Evolutionary conservation across 2,113 vertebrate species (phyloP).

Genomic region (Microcebus murinus): DNA sequence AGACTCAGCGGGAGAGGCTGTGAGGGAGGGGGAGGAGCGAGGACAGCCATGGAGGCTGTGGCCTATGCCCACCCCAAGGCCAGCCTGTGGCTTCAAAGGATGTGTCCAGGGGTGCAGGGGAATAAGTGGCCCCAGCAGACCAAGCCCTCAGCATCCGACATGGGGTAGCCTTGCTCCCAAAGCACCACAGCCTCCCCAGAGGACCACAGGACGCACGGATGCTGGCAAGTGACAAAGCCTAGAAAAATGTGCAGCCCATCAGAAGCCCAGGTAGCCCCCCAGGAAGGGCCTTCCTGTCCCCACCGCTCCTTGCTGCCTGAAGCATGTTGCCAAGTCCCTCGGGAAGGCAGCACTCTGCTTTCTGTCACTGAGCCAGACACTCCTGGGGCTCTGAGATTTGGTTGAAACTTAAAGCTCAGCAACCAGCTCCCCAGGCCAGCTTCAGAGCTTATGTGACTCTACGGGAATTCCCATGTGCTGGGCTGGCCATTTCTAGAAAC

Average conservation of each 20-base stretch:
- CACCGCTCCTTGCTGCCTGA: neutral
- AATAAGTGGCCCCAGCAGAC: neutral
- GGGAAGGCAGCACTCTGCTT: neutral
- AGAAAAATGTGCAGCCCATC: neutral
- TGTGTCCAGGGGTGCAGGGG: neutral
- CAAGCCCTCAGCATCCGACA: neutral
- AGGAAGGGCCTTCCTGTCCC: neutral
- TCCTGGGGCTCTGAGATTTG: neutral
- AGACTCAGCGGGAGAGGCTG: neutral
- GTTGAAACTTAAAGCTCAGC: neutral
- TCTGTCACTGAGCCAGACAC: neutral
- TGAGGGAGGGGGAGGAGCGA: neutral
- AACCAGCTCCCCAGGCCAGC: neutral
- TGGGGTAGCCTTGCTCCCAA: neutral
- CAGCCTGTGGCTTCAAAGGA: neutral
- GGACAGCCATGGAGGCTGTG: neutral
- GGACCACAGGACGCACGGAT: fast-evolving
- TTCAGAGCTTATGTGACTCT: neutral
- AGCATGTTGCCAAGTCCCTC: neutral
- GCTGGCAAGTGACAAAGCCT: neutral
- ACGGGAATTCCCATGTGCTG: neutral
- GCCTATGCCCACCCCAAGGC: neutral
- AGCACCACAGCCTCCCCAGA: neutral
- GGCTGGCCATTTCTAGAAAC: neutral
- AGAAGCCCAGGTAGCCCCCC: neutral